These are phyloP conservation scores for Octonoba sinensis DNA, from an alignment of 2,888 invertebrate genomes.

Conservation along the genomic window DNA sequence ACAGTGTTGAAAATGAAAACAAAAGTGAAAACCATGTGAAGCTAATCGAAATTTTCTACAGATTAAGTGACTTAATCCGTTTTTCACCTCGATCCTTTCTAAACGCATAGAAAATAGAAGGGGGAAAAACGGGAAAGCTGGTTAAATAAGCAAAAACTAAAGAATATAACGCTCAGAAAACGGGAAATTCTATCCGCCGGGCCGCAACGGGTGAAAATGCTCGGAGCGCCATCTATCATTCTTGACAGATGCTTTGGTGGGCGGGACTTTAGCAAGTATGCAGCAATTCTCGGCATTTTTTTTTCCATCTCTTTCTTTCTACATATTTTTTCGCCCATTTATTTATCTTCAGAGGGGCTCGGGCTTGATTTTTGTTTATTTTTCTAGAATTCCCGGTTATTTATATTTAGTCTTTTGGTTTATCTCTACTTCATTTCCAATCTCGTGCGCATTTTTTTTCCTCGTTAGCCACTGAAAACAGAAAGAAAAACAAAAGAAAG, in stretches of 20 bases:
- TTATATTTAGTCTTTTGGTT: too few relatives aligned
- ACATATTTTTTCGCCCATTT: conserved; percentile 15
- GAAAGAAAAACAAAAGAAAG: too few relatives aligned
- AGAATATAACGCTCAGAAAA: conserved; percentile 28
- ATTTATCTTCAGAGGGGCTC: conserved; percentile 21
- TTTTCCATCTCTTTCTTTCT: conserved; percentile 1
- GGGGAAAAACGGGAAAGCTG: too few relatives aligned
- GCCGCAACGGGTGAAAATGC: conserved; percentile 40
- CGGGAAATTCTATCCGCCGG: conserved; percentile 50
- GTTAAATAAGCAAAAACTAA: conserved; percentile 42
- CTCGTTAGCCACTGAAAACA: too few relatives aligned
- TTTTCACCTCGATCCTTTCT: too few relatives aligned
- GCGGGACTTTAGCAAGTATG: conserved; percentile 37
- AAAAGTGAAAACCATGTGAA: too few relatives aligned
- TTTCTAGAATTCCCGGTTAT: neutral
- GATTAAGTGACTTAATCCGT: too few relatives aligned
- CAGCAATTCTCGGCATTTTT: conserved; percentile 14
- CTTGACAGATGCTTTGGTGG: conserved; percentile 41
- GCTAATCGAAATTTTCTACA: too few relatives aligned
- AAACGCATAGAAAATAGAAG: too few relatives aligned
- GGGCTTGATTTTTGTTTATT: conserved; percentile 4
- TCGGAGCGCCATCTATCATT: conserved; percentile 56
- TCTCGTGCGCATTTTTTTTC: too few relatives aligned
- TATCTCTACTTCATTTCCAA: too few relatives aligned
- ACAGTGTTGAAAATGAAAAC: too few relatives aligned